A percentile compares a stretch with the other conserved stretches of the same genome.
These are phyloP conservation scores for Drosophila ohnishii DNA, from an alignment of 1,140 invertebrate genomes.

Conservation along the genomic window DNA sequence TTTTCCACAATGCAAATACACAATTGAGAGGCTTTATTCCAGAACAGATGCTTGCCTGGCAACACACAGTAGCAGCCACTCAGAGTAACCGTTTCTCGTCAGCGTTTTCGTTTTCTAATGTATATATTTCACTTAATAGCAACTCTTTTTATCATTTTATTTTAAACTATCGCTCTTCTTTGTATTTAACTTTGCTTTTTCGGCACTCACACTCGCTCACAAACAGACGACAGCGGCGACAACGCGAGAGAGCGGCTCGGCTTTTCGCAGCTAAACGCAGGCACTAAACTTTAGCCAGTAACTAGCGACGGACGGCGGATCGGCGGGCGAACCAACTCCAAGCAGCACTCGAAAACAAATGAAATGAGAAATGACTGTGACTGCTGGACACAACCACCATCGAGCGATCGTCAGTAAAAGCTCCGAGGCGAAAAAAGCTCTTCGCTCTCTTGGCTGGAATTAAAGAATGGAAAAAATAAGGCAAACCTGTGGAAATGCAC, in stretches of 20 bases:
- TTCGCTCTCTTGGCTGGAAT: slow-evolving; percentile 8
- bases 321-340: slow-evolving; percentile 62
- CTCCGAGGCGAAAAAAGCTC: background rate
- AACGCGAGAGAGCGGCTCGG: slow-evolving; percentile 60
- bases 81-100: slow-evolving; percentile 27
- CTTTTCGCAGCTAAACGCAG: slow-evolving; percentile 69
- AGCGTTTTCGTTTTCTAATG: slow-evolving; percentile 20
- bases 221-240: slow-evolving; percentile 50
- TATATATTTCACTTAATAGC: slow-evolving; percentile 58
- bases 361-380: slow-evolving; percentile 48
- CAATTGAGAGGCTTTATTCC: slow-evolving; percentile 37
- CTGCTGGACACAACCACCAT: slow-evolving; percentile 12
- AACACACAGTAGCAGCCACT: slow-evolving; percentile 19
- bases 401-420: slow-evolving; percentile 30
- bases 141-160: slow-evolving; percentile 42
- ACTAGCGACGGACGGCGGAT: slow-evolving; percentile 25
- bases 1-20: slow-evolving; percentile 52
- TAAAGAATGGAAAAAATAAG: slow-evolving; percentile 20
- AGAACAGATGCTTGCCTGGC: slow-evolving; percentile 41
- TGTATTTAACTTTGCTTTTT: slow-evolving; percentile 23
- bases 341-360: slow-evolving; percentile 71
- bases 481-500: slow-evolving; percentile 9
- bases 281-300: slow-evolving; percentile 51
- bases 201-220: slow-evolving; percentile 56
- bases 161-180: slow-evolving; percentile 8